Evolutionary conservation across 1,140 invertebrate species (phyloP), one percentile per base, ranked within the genome.

Genomic region (Panagrolaimus sp.): DNA sequence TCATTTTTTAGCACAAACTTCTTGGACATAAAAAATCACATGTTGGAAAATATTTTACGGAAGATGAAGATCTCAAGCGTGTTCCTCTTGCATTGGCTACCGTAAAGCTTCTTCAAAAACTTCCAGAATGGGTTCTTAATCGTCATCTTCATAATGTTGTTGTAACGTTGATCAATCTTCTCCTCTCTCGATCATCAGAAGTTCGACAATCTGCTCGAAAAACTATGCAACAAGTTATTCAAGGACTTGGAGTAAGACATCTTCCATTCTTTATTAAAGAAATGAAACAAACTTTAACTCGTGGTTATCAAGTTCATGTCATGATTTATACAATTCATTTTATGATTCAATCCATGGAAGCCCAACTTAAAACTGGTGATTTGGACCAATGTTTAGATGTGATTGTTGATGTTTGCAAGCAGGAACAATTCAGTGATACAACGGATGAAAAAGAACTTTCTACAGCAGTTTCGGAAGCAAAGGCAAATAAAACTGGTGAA

Each of bases 261-360:
- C 87, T 98, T 69, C 86, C 88, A 24, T 85, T 89, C 78, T 84
- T 96, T 9, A 82, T 97, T 5, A 88, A 88, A 67, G 92, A 96
- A 84, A 87, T 97, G 78, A 89, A 89, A 48, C 85, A 89, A 15
- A 84, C 93, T 8, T 85, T 97, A 63, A 91, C 88, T 0, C 88
- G 89, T 83, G 95, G 95, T 10, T 97, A 91, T 80, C 93, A 96
- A 87, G 85, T 94, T 21, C 94, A 97, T 78, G 92, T 97, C 0
- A 85, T 97, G 15, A 90, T 90, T 3, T 94, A 89, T 72, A 95
- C 94, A 0, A 87, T 95, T 4, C 91, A 96, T 83, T 87, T 89
- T 0, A 86, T 97, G 2, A 82, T 98, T 14, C 87, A 88, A 63
- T 87, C 88, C 46, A 83, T 96, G 63, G 89, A 89, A 73, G 75